phyloP scores from a whole-genome alignment of 2,888 invertebrate species.

The Drosophila glabriapex region DNA sequence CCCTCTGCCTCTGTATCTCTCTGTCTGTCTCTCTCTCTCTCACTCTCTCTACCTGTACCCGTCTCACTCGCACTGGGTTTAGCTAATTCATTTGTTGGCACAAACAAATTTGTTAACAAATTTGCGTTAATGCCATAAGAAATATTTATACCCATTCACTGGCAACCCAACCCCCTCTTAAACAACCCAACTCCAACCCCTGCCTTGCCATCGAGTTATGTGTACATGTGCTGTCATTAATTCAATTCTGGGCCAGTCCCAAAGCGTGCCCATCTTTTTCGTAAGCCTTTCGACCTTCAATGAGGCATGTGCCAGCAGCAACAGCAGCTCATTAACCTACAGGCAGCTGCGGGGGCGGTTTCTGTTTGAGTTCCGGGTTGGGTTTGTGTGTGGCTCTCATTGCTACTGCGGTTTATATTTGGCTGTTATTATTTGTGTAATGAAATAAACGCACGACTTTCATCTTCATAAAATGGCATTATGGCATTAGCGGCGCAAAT shows the following conservation, averaged over 20 bases:
- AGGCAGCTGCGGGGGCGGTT: background rate
- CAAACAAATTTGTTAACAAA: constrained; percentile 83
- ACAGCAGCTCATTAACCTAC: constrained; percentile 68
- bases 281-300: constrained; percentile 82
- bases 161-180: background rate
- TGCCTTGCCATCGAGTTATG: constrained; percentile 28
- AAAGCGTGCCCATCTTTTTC: constrained; percentile 34
- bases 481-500: constrained; percentile 77
- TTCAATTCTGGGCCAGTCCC: constrained; percentile 66
- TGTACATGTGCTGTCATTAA: constrained; percentile 72
- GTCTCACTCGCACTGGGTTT: constrained; percentile 28
- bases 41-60: background rate
- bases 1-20: constrained; percentile 4
- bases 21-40: constrained; percentile 4
- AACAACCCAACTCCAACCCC: background rate
- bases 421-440: constrained; percentile 80
- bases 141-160: constrained; percentile 65
- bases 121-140: constrained; percentile 75
- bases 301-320: constrained; percentile 71
- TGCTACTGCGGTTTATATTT: constrained; percentile 74
- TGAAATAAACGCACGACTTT: constrained; percentile 82
- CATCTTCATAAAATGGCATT: constrained; percentile 81
- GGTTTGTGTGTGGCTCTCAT: constrained; percentile 18
- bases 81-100: constrained; percentile 78
- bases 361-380: background rate